Evolutionary conservation across 2,797 vertebrate genomes (phyloP), one percentile per base, ranked within the genome.

Genomic region (Choloepus didactylus): DNA sequence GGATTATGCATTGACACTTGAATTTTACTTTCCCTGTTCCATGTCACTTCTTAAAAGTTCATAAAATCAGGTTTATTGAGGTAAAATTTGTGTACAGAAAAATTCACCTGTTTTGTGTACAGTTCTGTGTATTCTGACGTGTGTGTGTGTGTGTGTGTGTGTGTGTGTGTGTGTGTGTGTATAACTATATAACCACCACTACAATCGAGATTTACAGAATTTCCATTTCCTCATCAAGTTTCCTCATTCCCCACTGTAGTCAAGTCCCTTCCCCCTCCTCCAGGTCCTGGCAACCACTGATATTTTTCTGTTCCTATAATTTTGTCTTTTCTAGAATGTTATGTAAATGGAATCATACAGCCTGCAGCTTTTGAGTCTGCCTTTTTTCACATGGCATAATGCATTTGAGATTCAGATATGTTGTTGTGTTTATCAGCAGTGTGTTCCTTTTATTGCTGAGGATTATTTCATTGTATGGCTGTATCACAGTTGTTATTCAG

Each of bases 241-340:
- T 54, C 51, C 72, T 76, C 25, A 9, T 59, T 38, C 3, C 44
- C 14, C 51, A 72, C n/a, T 64, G 44, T 27, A 5, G 3, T 21
- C 19, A 41, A 5, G 15, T 77, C 73, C 79, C 59, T 87, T 27
- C 4, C 7, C 14, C 3, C 31, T 56, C n/a, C 59, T 27, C 25
- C 0, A 10, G 38, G 44, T 67, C 79, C 9, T 62, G 27, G 0
- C 21, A 14, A 35, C 25, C 46, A 0, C 27, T 14, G 41, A 35
- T 72, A 73, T 89, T 16, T 56, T n/a, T 72, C 41, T 70, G 66
- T 76, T 8, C 35, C 59, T 27, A 15, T 9, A n/a, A 12, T 59
- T 96, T 81, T 86, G 69, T 29, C 66, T 91, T 84, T 77, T 85
- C 46, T 18, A 46, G 56, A 60, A 59, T 66, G 31, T 82, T 59